These are phyloP conservation scores for Patagioenas fasciata DNA, from an alignment of 2,113 vertebrate genomes.

Conservation along the genomic window DNA sequence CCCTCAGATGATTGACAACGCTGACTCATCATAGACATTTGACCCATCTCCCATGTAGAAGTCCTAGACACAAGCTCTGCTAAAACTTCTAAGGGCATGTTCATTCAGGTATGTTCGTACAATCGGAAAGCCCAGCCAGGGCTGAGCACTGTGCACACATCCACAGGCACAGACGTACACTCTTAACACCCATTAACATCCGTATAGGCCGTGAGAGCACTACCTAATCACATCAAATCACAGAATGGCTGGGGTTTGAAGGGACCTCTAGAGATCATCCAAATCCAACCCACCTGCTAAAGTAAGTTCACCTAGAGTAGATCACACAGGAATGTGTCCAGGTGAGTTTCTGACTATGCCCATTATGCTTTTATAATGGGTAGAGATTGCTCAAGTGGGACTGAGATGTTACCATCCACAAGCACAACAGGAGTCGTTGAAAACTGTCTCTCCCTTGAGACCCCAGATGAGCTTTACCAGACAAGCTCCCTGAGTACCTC, in stretches of 20 bases:
- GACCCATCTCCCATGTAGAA: neutral
- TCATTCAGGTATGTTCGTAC: rapidly evolving
- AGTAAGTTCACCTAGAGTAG: too few relatives aligned
- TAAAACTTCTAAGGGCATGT: rapidly evolving
- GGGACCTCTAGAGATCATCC: too few relatives aligned
- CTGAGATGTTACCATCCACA: neutral
- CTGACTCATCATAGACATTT: neutral
- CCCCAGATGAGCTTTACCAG: neutral
- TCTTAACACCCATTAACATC: neutral
- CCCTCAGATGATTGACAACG: neutral
- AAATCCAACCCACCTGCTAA: too few relatives aligned
- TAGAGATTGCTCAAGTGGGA: neutral
- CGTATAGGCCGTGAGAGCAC: neutral
- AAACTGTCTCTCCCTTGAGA: neutral
- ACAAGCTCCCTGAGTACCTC: neutral
- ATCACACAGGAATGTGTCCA: too few relatives aligned
- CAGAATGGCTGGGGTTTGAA: too few relatives aligned
- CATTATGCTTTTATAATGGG: neutral
- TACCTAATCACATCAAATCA: neutral
- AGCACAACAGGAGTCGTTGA: neutral
- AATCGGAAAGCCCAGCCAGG: neutral
- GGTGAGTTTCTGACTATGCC: too few relatives aligned
- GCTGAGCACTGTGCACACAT: neutral
- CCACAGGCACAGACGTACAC: rapidly evolving
- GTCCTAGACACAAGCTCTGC: neutral